These are phyloP conservation scores for Strigamia maritima DNA, from an alignment of 2,888 invertebrate species.

Conservation along the genomic window DNA sequence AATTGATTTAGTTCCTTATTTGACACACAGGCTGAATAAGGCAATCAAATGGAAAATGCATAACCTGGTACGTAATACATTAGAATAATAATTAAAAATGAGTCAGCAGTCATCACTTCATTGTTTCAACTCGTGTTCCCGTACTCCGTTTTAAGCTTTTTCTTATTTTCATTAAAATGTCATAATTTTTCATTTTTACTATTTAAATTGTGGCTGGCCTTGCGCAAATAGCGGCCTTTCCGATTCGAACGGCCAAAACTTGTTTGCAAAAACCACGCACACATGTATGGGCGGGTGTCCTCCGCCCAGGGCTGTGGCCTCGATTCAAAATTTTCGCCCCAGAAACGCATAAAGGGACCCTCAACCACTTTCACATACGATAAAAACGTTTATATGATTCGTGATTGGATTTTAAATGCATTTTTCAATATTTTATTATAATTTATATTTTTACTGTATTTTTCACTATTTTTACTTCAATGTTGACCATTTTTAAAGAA, in stretches of 20 bases:
- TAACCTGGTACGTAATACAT: neutral
- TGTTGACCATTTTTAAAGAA: no score
- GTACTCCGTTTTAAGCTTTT: neutral
- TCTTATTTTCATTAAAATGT: neutral
- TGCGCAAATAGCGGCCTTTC: neutral
- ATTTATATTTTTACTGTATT: no score
- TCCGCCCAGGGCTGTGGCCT: conserved; percentile 29
- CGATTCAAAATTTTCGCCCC: conserved; percentile 2
- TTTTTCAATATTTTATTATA: no score
- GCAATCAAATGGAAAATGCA: neutral
- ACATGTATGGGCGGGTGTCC: neutral
- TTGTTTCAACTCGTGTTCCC: neutral
- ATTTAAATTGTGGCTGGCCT: neutral
- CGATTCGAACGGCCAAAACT: neutral
- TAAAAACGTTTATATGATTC: neutral
- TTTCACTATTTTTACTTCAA: neutral
- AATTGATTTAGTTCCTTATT: neutral
- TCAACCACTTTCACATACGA: conserved; percentile 19
- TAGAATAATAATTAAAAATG: neutral
- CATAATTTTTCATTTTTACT: neutral
- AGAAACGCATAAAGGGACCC: conserved; percentile 10
- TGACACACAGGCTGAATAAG: neutral
- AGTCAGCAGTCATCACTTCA: no score
- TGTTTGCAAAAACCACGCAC: conserved; percentile 6
- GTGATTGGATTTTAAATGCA: neutral